Base-by-base conservation (phyloP, 2,888 invertebrate species). In the Lottia gigantea region DNA sequence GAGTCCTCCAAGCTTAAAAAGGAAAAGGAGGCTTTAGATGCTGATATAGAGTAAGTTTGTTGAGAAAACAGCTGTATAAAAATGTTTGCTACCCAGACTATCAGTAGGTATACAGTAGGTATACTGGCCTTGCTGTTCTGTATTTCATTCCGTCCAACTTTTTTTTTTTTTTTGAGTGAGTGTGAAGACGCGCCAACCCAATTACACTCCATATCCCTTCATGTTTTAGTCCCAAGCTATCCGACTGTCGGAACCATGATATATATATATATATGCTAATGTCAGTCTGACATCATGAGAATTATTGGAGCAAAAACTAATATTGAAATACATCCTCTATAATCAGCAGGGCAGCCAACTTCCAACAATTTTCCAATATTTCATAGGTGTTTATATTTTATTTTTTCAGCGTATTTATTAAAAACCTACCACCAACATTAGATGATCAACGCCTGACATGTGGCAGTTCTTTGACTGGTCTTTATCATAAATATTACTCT, bases 81-180 rank as follows among this genome's bases (percentile, higher is more conserved):
- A 40, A 40, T 40, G 40, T 40, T 12, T 15, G 8, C 19, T 55
- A 55, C 55, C 55, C 55, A 55, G 55, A 55, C 14, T 55, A 55
- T 55, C 55, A 19, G 55, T 55, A 55, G 55, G 55, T 55, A 55
- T 55, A 55, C 55, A 55, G 55, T 55, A 55, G 55, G 55, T 55
- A 55, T 55, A 55, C 55, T 55, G 55, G 55, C 55, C 55, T 55
- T 55, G 55, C 55, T 55, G 55, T 55, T 55, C 19, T 12, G 55
- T 55, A 55, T 55, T 55, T 55, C 55, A 55, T 55, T 55, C 55
- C 19, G 12, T 19, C 55, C 23, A 7, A 8, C 7, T 19, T 19
- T 55, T 55, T 55, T 23, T 55, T 55, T 55, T 55, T 55, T 55
- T 55, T 55, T 55, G 15, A 14, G 55, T 55, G 15, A 23, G 55